Conservation (phyloP, 2,797 vertebrate species). For the Danio albolineatus region DNA sequence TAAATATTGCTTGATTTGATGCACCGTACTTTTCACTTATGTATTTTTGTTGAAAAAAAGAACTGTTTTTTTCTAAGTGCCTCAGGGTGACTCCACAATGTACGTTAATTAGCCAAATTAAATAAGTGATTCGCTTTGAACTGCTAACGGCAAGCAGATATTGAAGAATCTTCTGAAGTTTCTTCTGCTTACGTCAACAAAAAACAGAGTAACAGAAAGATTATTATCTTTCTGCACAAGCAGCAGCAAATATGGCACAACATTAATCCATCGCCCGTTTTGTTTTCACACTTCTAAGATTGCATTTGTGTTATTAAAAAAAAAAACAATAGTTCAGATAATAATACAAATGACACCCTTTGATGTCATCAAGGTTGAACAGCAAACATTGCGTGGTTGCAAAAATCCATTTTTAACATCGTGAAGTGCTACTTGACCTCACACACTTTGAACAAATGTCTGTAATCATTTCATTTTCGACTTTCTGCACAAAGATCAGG, state of each 20-base stretch:
- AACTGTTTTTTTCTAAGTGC: background rate
- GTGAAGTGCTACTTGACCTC: constrained; percentile 34
- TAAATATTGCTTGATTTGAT: background rate
- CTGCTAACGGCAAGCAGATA: constrained; percentile 8
- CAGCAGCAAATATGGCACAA: background rate
- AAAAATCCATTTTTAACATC: constrained; percentile 30
- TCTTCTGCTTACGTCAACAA: constrained; percentile 40
- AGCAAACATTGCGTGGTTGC: constrained; percentile 6
- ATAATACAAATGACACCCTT: background rate
- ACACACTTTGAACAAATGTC: constrained; percentile 3
- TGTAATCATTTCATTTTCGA: constrained; percentile 34
- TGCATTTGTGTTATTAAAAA: background rate
- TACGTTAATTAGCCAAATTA: constrained; percentile 33
- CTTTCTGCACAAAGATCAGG: constrained; percentile 32
- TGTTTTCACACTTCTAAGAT: constrained; percentile 2
- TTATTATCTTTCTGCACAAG: background rate
- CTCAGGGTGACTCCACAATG: background rate
- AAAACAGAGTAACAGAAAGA: background rate
- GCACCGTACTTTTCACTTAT: constrained; percentile 2
- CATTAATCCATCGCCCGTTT: background rate
- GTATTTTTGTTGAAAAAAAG: background rate
- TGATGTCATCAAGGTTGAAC: constrained; percentile 22
- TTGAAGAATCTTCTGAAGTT: constrained; percentile 4
- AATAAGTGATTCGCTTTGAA: constrained; percentile 23
- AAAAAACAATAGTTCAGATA: constrained; percentile 10